A percentile compares a stretch with the other conserved stretches of the same genome.
phyloP scores from a whole-genome alignment of 1,140 invertebrate species.

The Odontomachus brunneus region DNA sequence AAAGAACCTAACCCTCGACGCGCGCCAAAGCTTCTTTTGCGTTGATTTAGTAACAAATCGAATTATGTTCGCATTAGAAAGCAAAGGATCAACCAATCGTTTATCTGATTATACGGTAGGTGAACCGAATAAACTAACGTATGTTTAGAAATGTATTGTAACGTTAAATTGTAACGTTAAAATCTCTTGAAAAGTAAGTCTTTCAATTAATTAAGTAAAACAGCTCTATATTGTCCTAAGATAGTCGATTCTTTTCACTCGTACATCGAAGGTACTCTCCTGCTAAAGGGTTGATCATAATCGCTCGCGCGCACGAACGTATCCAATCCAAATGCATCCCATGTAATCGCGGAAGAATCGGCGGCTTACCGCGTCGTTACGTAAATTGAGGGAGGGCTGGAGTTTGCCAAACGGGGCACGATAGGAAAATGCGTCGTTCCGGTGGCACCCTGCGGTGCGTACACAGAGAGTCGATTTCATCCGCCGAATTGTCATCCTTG shows the following conservation, averaged over 20 bases:
- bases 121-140: no score
- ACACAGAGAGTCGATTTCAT: conserved; percentile 64
- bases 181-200: no score
- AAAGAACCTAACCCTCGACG: not conserved
- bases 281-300: not conserved
- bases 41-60: not conserved
- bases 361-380: conserved; percentile 45
- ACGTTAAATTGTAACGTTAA: no score
- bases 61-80: no score
- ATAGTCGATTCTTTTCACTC: no score
- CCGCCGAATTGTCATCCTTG: conserved; percentile 31
- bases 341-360: conserved; percentile 59
- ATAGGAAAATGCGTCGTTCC: conserved; percentile 2
- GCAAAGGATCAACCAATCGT: no score
- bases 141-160: no score
- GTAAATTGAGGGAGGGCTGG: conserved; percentile 40
- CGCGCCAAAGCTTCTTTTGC: not conserved
- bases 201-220: no score
- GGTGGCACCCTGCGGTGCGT: conserved; percentile 58
- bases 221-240: no score
- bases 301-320: not conserved
- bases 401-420: not conserved
- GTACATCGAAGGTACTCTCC: no score
- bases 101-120: no score
- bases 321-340: conserved; percentile 52